These are phyloP conservation scores for Muntiacus muntjak DNA, from an alignment of 2,113 vertebrate genomes.

Conservation along the genomic window DNA sequence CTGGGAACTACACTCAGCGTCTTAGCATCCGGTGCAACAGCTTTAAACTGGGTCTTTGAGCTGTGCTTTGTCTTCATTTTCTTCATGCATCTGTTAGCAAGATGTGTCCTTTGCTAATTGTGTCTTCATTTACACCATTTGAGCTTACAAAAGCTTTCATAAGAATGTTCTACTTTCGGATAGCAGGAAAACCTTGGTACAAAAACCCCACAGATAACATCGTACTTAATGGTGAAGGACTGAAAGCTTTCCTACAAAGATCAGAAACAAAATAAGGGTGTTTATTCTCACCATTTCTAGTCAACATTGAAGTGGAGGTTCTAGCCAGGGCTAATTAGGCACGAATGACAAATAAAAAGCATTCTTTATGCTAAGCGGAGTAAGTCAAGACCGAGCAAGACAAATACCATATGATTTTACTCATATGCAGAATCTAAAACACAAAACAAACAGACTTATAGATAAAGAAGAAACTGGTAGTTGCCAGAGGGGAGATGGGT, in stretches of 20 bases:
- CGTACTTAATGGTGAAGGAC: neutral
- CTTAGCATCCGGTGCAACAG: neutral
- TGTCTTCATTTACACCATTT: neutral
- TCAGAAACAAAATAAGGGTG: neutral
- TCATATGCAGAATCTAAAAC: neutral
- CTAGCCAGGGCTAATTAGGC: neutral
- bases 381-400: neutral
- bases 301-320: neutral
- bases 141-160: neutral
- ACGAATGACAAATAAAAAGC: neutral
- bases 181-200: neutral
- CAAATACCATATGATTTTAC: neutral
- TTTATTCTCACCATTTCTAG: neutral
- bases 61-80: neutral
- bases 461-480: neutral
- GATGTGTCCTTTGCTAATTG: neutral
- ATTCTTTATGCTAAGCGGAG: neutral
- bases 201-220: neutral
- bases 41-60: neutral
- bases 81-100: neutral
- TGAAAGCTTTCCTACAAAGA: neutral
- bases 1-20: neutral
- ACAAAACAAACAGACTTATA: neutral
- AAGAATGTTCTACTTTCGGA: neutral
- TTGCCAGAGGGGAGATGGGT: neutral